Evolutionary conservation across 2,888 invertebrate genomes (phyloP), one percentile per base, ranked within the genome.

Genomic region (Drosophila putrida): DNA sequence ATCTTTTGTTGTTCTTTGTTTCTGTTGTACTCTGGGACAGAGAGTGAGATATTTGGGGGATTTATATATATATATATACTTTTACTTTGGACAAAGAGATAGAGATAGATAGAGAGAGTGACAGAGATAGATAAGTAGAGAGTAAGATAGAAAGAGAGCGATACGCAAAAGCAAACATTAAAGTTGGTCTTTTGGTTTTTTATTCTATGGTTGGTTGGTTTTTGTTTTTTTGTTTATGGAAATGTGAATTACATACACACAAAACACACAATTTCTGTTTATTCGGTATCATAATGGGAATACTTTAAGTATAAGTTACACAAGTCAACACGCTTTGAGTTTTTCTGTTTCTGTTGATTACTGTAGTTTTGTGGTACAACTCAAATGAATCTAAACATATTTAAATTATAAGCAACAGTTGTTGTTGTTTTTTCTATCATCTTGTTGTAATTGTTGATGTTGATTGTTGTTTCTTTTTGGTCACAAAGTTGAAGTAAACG

Each of bases 191-290:
- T 46, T 55, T 57, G 47, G n/a, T 33, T 50, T 50, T 41, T 15
- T 58, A 15, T 9, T 11, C 28, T 20, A 41, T 43, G 31, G 33
- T 28, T 46, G n/a, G n/a, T n/a, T n/a, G n/a, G n/a, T 46, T 46
- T 13, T 10, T 10, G 33, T 33, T 9, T 44, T 28, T 50, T 15
- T 59, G 63, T 61, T 71, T 55, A 67, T 64, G 73, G 51, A 46
- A 81, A 78, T 82, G 71, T 63, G 73, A 82, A 83, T 71, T 69
- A 63, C 66, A 80, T 83, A 85, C 86, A 84, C 80, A 85, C 75
- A 82, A 80, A 82, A 82, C 82, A 83, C 82, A 85, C 67, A 82
- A 79, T 31, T 60, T 49, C 35, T 36, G 51, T 43, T 63, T 58
- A 36, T 64, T 73, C 5, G 61, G 62, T 55, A 38, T 59, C 39